Evolutionary conservation across 2,797 vertebrate species (phyloP).

Genomic region (Sparidentex hasta): DNA sequence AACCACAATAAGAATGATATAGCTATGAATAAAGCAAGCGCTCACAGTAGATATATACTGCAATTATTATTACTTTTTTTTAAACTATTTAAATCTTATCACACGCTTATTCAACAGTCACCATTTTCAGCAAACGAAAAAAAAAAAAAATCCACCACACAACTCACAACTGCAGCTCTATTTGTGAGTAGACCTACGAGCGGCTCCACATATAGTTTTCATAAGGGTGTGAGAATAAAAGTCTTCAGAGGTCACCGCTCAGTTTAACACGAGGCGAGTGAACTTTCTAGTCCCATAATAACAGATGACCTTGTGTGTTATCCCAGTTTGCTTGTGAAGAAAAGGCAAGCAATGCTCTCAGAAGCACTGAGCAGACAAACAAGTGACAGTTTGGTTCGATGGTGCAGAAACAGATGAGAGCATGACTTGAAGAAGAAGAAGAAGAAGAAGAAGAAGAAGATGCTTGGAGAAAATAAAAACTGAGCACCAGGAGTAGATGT

Average conservation of each 20-base stretch:
- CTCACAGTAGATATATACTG: slow-evolving; percentile 66
- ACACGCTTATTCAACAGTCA: slow-evolving; percentile 63
- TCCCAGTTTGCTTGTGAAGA: slow-evolving; percentile 29
- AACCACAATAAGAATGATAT: slow-evolving; percentile 55
- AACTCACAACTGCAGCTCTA: slow-evolving; percentile 50
- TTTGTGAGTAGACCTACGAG: slow-evolving; percentile 46
- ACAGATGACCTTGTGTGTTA: slow-evolving; percentile 6
- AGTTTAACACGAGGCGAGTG: slow-evolving; percentile 17
- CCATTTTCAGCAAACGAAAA: slow-evolving; percentile 57
- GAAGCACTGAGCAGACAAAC: slow-evolving; percentile 56
- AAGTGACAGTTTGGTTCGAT: slow-evolving; percentile 33
- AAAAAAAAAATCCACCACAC: slow-evolving; percentile 65
- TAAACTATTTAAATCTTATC: slow-evolving; percentile 45
- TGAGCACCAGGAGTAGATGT: slow-evolving; percentile 42
- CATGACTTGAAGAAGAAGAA: slow-evolving; percentile 42
- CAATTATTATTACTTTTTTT: slow-evolving; percentile 28
- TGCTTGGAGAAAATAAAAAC: slow-evolving; percentile 21
- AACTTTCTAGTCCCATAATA: slow-evolving; percentile 12
- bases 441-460: slow-evolving; percentile 45
- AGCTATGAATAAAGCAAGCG: slow-evolving; percentile 60
- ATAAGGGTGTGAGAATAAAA: slow-evolving; percentile 30
- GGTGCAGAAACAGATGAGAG: slow-evolving; percentile 58
- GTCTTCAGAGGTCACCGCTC: slow-evolving; percentile 27
- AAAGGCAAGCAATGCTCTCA: slow-evolving; percentile 35
- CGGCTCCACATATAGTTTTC: slow-evolving; percentile 43